A percentile compares a stretch with the other conserved stretches of the same genome.
phyloP scores from a whole-genome alignment of 2,888 invertebrate genomes.

The Lumbricus terrestris region DNA sequence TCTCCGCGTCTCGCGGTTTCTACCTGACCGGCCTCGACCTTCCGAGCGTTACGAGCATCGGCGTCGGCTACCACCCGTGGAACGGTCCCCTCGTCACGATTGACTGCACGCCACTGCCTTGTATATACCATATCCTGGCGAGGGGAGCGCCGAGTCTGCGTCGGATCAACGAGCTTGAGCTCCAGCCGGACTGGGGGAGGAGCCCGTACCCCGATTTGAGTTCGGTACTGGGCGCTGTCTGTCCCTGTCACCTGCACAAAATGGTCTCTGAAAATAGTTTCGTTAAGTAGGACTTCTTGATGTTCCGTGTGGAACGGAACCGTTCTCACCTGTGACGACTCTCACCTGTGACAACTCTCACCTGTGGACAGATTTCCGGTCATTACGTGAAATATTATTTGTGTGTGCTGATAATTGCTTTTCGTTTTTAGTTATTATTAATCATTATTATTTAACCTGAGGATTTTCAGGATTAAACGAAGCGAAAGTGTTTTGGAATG shows the following conservation, averaged over 20 bases:
- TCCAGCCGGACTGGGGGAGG: slow-evolving; percentile 45
- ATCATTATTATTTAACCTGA: no score
- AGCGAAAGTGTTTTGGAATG: no score
- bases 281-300: not conserved
- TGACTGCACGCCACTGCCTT: slow-evolving; percentile 47
- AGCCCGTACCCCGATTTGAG: slow-evolving; percentile 44
- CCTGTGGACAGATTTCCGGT: not conserved
- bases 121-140: slow-evolving; percentile 48
- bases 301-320: not conserved
- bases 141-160: slow-evolving; percentile 48
- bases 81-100: slow-evolving; percentile 46
- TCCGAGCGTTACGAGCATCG: slow-evolving; percentile 47
- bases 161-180: slow-evolving; percentile 49
- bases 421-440: no score
- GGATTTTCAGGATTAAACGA: no score
- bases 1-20: slow-evolving; percentile 55
- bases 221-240: slow-evolving; percentile 48
- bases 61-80: slow-evolving; percentile 49
- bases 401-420: no score
- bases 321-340: no score
- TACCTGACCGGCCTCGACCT: slow-evolving; percentile 47
- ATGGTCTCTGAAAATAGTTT: not conserved
- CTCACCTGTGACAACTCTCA: no score
- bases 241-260: slow-evolving; percentile 48
- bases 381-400: not conserved